These are phyloP conservation scores for Dasyprocta punctata DNA, from an alignment of 2,113 vertebrate genomes.

Conservation along the genomic window DNA sequence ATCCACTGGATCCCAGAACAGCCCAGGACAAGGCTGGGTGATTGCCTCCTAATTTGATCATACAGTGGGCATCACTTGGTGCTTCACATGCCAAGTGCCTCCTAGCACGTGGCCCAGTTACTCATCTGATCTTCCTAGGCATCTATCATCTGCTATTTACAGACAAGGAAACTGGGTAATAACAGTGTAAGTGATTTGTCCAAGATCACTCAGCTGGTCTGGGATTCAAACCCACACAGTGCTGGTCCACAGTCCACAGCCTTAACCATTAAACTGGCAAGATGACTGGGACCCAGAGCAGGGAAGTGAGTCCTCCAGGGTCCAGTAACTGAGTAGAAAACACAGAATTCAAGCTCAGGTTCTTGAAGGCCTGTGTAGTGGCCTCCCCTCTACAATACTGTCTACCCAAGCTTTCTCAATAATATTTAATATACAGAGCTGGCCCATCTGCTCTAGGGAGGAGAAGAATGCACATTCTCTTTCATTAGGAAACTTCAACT, in stretches of 20 bases:
- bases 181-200: background rate
- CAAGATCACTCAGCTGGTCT: no score
- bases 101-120: background rate
- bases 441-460: background rate
- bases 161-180: background rate
- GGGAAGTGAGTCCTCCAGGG: background rate
- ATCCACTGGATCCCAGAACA: background rate
- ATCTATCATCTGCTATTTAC: background rate
- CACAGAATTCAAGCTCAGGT: background rate
- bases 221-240: background rate
- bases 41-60: rapidly evolving
- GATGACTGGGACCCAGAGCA: background rate
- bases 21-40: background rate
- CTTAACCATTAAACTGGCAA: rapidly evolving
- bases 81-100: background rate
- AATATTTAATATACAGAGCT: background rate
- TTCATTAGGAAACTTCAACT: background rate
- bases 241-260: background rate
- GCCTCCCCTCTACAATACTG: no score
- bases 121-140: background rate
- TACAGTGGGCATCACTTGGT: background rate
- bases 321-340: no score
- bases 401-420: background rate
- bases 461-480: background rate
- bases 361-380: background rate